Evolutionary conservation across 2,888 invertebrate species (phyloP).

Genomic region (Drosophila tanythrix): DNA sequence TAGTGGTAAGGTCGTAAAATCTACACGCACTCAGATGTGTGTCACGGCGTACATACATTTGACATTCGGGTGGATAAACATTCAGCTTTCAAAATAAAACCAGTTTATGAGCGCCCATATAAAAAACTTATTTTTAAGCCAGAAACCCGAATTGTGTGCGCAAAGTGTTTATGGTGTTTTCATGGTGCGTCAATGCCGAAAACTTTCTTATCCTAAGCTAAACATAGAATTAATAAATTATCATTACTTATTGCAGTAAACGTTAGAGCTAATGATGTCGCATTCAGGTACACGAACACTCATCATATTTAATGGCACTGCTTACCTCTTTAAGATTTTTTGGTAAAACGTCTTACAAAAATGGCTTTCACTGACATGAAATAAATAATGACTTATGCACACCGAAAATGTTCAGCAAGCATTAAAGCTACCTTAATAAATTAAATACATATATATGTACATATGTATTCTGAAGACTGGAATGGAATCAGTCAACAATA

Average conservation of each 20-base stretch:
- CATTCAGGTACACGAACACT: conserved; percentile 26
- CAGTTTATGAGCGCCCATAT: conserved; percentile 55
- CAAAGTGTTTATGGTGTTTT: conserved; percentile 66
- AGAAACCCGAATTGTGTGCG: not conserved
- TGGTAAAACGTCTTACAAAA: conserved; percentile 29
- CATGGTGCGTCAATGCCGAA: conserved; percentile 35
- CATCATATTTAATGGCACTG: conserved; percentile 17
- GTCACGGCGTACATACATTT: conserved; percentile 18
- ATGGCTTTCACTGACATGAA: conserved; percentile 9
- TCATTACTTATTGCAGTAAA: conserved; percentile 29
- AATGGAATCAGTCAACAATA: conserved; percentile 27
- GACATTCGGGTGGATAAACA: conserved; percentile 47
- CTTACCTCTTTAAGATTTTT: conserved; percentile 40
- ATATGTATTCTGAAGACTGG: conserved; percentile 4
- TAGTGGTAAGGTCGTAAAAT: conserved; percentile 64
- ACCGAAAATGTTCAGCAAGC: conserved; percentile 16
- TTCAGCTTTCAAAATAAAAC: conserved; percentile 64
- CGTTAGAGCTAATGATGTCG: conserved; percentile 19
- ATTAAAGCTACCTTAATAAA: conserved; percentile 52
- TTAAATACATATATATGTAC: conserved; percentile 37
- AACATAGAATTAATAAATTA: conserved; percentile 67
- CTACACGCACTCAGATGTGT: conserved; percentile 27
- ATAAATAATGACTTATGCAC: not conserved
- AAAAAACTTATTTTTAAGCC: conserved; percentile 15
- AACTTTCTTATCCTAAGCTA: conserved; percentile 42